These are phyloP conservation scores for Puma concolor DNA, from an alignment of 2,113 vertebrate species.

Conservation along the genomic window DNA sequence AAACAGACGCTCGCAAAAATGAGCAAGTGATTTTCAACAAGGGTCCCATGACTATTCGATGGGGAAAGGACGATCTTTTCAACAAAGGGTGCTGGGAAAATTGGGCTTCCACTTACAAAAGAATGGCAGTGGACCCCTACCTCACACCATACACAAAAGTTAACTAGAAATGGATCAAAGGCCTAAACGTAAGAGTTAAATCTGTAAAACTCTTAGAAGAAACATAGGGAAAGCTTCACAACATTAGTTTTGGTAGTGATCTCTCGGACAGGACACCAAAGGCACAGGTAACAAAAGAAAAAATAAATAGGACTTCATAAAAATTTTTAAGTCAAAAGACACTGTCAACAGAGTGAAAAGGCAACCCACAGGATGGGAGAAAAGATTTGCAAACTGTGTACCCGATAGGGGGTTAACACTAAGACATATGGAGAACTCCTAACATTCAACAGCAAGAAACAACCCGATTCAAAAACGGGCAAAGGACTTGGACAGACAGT, in stretches of 20 bases:
- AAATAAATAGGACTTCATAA: not conserved
- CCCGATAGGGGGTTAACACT: not conserved
- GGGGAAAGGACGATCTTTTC: not conserved
- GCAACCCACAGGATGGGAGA: not conserved
- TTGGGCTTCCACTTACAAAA: too few species aligned
- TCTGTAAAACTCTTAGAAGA: not conserved
- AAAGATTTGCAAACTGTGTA: not conserved
- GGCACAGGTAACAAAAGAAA: not conserved
- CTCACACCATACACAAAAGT: not conserved
- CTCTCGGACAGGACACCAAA: not conserved
- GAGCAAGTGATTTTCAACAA: not conserved
- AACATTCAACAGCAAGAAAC: not conserved
- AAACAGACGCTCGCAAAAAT: fast-evolving
- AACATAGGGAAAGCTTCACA: not conserved
- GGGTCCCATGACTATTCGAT: fast-evolving
- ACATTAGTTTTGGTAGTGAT: not conserved
- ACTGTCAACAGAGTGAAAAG: not conserved
- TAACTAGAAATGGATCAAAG: not conserved
- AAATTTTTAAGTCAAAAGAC: not conserved
- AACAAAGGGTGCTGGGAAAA: not conserved
- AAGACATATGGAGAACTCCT: not conserved
- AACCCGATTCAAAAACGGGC: not conserved
- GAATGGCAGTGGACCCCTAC: not conserved
- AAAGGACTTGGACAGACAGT: not conserved
- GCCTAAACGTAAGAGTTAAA: not conserved